phyloP scores from a whole-genome alignment of 2,888 invertebrate species.

The Cerastoderma edule region DNA sequence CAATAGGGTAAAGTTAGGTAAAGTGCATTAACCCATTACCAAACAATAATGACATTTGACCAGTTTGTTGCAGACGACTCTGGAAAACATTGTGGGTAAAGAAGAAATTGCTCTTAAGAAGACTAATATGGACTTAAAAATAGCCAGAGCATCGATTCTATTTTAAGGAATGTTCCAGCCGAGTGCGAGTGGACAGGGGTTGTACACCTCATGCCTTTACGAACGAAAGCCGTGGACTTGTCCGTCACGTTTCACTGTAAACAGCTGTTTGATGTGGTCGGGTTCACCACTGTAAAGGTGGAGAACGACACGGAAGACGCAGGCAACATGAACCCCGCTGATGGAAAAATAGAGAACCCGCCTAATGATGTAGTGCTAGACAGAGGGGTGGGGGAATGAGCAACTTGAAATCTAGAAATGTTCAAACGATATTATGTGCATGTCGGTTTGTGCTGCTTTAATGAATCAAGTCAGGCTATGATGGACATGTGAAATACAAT shows the following conservation, averaged over 20 bases:
- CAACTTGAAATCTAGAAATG: no score
- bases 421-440: no score
- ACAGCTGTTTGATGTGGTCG: constrained; percentile 54
- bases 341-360: constrained; percentile 1
- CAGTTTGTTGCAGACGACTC: not conserved
- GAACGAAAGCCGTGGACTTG: constrained; percentile 41
- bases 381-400: no score
- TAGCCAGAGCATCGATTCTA: not conserved
- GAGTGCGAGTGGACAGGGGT: constrained; percentile 60
- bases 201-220: constrained; percentile 52
- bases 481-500: no score
- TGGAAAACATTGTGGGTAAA: not conserved
- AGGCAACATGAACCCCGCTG: not conserved
- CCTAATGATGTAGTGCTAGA: constrained; percentile 11
- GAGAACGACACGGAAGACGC: constrained; percentile 17
- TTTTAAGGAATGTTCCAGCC: constrained; percentile 53
- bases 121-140: not conserved
- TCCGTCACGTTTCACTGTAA: constrained; percentile 55
- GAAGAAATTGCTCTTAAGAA: not conserved
- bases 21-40: not conserved
- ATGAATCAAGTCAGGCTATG: no score
- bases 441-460: no score
- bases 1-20: not conserved
- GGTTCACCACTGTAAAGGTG: constrained; percentile 37
- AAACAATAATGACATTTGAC: not conserved